These are phyloP conservation scores for Pionites leucogaster DNA, from an alignment of 2,113 vertebrate genomes.

Conservation along the genomic window DNA sequence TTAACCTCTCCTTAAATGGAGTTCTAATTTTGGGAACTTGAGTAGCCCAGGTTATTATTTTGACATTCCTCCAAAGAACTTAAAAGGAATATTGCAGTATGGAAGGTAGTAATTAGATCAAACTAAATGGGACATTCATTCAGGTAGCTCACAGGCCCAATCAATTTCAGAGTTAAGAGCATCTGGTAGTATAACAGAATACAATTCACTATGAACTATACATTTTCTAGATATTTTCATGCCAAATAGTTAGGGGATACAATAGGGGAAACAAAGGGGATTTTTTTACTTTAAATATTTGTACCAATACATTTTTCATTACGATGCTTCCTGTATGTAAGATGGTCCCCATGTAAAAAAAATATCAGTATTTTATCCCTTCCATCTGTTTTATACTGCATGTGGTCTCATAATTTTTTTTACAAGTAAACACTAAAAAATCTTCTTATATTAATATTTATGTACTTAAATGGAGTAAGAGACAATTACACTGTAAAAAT, in stretches of 20 bases:
- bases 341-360: not conserved
- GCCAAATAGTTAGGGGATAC: not conserved
- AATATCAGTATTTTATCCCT: not conserved
- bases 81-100: not conserved
- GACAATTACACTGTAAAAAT: not conserved
- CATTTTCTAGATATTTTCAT: not conserved
- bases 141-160: not conserved
- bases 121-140: not conserved
- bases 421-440: not conserved
- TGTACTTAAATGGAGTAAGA: not conserved
- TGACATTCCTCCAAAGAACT: not conserved
- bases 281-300: not conserved
- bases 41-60: not conserved
- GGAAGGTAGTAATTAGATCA: not conserved
- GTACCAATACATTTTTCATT: not conserved
- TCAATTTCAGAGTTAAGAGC: not conserved
- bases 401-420: not conserved
- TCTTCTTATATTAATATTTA: not conserved
- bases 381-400: not conserved
- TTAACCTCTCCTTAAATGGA: not conserved
- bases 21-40: not conserved
- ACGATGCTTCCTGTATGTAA: not conserved
- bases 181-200: not conserved
- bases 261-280: accelerated
- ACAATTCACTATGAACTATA: not conserved